Evolutionary conservation across 1,140 invertebrate genomes (phyloP), one percentile per base, ranked within the genome.

Genomic region (Episyrphus balteatus): DNA sequence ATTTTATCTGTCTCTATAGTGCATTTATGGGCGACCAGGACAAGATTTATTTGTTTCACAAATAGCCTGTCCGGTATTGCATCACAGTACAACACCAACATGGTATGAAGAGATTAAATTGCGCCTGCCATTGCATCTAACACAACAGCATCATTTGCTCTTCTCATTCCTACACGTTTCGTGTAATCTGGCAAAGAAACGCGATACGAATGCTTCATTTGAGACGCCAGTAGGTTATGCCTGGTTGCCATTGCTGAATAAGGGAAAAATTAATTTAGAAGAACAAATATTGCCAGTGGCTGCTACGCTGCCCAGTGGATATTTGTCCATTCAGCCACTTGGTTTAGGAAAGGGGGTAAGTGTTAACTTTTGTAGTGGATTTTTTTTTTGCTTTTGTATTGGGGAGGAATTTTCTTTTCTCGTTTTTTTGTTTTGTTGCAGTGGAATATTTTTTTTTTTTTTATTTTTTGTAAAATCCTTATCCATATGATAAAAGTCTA

Each of bases 61-160:
- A 53, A 72, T 68, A 18, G 82, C 80, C 45, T 88, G 82, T 58
- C 76, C 79, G 11, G 86, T 84, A 46, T 66, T 89, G 40, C 86
- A 92, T 69, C 88, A 92, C 62, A 86, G 81, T 58, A 81, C 85
- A 0, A 80, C 75, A 43, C 88, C 87, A 1, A 77, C 77, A 1
- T 92, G 87, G 87, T 84, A 87, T 59, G 86, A 86, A 70, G 88
- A 96, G 72, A 81, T 93, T n/a, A 92, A 92, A 70, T 76, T 92
- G 46, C 75, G 79, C 19, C 67, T 94, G 10, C 90, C 90, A 1
- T 74, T 84, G n/a, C 80, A 84, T 42, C 69, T 93, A 9, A 79
- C 84, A 19, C 59, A 76, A 0, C 78, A 81, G 31, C 89, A 92
- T 67, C 90, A 94, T 61, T 60, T 93, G 17, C 73, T 93, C 5